Evolutionary conservation across 2,797 vertebrate species (phyloP), one percentile per base, ranked within the genome.

Genomic region (Microctenopoma stevenorrisi): DNA sequence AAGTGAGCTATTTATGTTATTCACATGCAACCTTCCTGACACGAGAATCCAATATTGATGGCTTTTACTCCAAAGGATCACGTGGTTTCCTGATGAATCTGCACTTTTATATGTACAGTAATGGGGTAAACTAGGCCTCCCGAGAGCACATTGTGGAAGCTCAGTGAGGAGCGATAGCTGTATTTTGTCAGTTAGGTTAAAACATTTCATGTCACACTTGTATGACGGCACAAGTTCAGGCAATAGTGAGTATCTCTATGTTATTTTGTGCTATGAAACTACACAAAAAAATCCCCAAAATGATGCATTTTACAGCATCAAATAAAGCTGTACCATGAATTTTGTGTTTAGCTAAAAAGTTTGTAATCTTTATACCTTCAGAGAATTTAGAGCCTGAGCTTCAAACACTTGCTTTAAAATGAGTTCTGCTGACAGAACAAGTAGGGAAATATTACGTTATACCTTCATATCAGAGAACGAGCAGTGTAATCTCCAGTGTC

Each of bases 401-500:
- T 70, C 16, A 35, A 55, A 35, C 33, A 35, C 33, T 35, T 26
- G 18, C 22, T 74, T 44, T 46, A 51, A 81, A 74, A 72, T 72
- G 49, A 73, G 56, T 63, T 57, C 53, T 37, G 43, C 67, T 25
- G 4, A 59, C 75, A 72, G 76, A 81, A 74, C 70, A 57, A 68
- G 77, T 58, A 42, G 26, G 43, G 51, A 43, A 79, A 67, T 75
- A 70, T 67, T 72, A 64, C 73, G 80, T 67, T 64, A 72, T 46
- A 52, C 58, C 64, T 58, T 64, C 14, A 59, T 72, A 74, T 74
- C 30, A 60, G 58, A 66, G 33, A 58, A 78, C 54, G 69, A 84
- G 74, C 16, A 30, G 49, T 61, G 77, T 70, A 76, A 82, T 83
- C 81, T 81, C 69, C 50, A 60, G 64, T 64, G 72, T 86, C 57